Evolutionary conservation across 2,797 vertebrate genomes (phyloP), one percentile per base, ranked within the genome.

Genomic region (Lepilemur ruficaudatus): DNA sequence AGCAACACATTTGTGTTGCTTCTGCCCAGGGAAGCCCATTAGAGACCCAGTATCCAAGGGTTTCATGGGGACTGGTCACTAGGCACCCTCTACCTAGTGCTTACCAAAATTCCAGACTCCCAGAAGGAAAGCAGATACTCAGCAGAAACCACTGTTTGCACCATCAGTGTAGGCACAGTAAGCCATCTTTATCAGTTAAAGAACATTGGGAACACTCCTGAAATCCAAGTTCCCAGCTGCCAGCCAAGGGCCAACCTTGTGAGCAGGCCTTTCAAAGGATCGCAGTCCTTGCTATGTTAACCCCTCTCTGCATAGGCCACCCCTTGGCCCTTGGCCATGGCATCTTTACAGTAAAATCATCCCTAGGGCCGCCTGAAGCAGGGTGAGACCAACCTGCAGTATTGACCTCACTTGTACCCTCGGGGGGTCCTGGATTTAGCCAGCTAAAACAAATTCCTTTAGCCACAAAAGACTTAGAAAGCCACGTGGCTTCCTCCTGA

Each of bases 371-470:
- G 17, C 35, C 63, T 5, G 46, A 38, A 92, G 57, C 30, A 92
- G 41, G 11, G 43, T 79, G 70, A 95, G 65, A 50, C 46, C 59
- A 48, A 17, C 28, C n/a, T 57, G 10, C 7, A 72, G 35, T 57
- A 50, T 4, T 75, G 55, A 69, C 15, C 41, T 91, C 73, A 73
- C 10, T 79, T 86, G 67, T 82, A 86, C 15, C 43, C 15, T 73
- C 43, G 9, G 82, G 18, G 57, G 11, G 2, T 52, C 55, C 55
- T 94, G 52, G 32, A 87, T 91, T 83, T 87, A 73, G 75, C 55
- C 48, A 69, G 14, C 86, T 91, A n/a, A 97, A 96, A 70, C 11
- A 91, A 90, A 67, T 90, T 28, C 22, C 50, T 63, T 78, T n/a
- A 50, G 35, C 55, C 15, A 73, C 32, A 78, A 81, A 91, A 82